Conservation (phyloP, 2,888 invertebrate species). For the Acrobasis repandana region DNA sequence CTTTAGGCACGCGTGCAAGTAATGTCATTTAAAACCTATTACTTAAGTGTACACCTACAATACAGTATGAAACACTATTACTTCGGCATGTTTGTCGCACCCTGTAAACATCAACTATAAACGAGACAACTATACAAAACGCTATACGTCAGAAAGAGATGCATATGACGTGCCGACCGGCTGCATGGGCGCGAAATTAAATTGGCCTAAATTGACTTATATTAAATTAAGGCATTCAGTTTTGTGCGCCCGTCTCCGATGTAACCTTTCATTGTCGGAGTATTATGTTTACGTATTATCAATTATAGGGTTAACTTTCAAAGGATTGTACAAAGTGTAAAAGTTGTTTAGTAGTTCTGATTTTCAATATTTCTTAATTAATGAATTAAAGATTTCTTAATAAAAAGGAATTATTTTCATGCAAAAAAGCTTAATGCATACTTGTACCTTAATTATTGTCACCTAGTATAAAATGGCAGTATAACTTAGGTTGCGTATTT, state of each 20-base stretch:
- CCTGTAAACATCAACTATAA: constrained; percentile 35
- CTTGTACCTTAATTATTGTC: too few relatives aligned
- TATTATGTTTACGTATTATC: constrained; percentile 29
- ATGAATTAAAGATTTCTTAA: too few relatives aligned
- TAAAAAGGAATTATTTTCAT: too few relatives aligned
- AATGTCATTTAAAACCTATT: constrained; percentile 17
- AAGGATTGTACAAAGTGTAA: background rate
- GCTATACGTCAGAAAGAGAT: constrained; percentile 41
- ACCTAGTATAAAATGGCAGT: too few relatives aligned
- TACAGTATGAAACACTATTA: constrained; percentile 22
- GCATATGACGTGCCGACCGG: constrained; percentile 49
- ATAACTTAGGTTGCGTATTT: too few relatives aligned
- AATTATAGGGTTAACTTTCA: background rate
- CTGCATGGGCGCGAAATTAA: constrained; percentile 74
- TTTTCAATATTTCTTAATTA: background rate
- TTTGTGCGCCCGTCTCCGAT: constrained; percentile 68
- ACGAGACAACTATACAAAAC: constrained; percentile 35
- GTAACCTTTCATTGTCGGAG: constrained; percentile 44
- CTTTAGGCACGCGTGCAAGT: constrained; percentile 9
- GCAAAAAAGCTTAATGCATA: too few relatives aligned
- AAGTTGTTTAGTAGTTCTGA: background rate
- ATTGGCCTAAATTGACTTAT: constrained; percentile 79
- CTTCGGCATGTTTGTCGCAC: constrained; percentile 23
- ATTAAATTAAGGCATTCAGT: constrained; percentile 78
- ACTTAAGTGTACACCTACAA: constrained; percentile 19